phyloP scores from a whole-genome alignment of 1,140 invertebrate genomes.

The Anoplophora glabripennis region DNA sequence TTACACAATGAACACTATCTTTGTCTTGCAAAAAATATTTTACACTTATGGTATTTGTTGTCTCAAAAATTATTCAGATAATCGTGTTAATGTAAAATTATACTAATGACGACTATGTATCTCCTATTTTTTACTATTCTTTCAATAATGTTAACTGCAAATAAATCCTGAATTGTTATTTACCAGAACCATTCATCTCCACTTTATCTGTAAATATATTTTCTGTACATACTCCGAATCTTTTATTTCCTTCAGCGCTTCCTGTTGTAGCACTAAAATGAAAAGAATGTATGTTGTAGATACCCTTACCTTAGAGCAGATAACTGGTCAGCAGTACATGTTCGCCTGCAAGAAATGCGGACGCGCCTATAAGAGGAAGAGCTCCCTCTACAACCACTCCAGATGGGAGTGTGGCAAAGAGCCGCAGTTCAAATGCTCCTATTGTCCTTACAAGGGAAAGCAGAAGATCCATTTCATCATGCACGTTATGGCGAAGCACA shows the following conservation, averaged over 20 bases:
- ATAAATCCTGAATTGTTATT: too few relatives aligned
- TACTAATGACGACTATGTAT: too few relatives aligned
- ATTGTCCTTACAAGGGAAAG: conserved; percentile 23
- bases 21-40: too few relatives aligned
- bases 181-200: too few relatives aligned
- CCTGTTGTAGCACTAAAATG: too few relatives aligned
- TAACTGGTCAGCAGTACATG: conserved; percentile 7
- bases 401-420: conserved; percentile 57
- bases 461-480: conserved; percentile 26
- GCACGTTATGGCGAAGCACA: conserved; percentile 29
- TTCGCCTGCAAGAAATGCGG: conserved; percentile 29
- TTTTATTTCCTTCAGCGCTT: background rate
- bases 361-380: conserved; percentile 40
- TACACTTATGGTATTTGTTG: too few relatives aligned
- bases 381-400: conserved; percentile 55
- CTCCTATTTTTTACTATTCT: too few relatives aligned
- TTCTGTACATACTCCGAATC: background rate
- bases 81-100: too few relatives aligned
- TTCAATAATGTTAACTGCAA: too few relatives aligned
- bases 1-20: too few relatives aligned
- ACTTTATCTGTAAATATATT: too few relatives aligned
- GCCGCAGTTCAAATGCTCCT: conserved; percentile 56
- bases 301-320: conserved; percentile 5
- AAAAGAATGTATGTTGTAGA: background rate
- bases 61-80: too few relatives aligned